phyloP scores from a whole-genome alignment of 2,113 vertebrate species.

The Ctenodactylus gundi region DNA sequence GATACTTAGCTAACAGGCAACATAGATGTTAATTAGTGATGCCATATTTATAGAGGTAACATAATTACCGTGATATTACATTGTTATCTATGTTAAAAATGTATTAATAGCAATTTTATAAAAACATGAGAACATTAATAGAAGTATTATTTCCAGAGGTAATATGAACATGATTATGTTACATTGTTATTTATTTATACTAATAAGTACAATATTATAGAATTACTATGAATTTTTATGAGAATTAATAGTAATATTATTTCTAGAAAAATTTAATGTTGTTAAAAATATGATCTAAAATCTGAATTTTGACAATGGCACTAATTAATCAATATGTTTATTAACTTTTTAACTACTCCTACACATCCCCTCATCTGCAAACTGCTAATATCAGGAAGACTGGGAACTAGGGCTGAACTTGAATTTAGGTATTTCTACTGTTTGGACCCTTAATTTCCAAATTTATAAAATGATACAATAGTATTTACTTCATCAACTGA shows the following conservation, averaged over 20 bases:
- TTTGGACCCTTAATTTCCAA: neutral
- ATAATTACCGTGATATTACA: neutral
- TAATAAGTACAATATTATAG: neutral
- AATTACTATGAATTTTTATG: neutral
- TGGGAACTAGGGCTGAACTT: neutral
- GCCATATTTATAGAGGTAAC: neutral
- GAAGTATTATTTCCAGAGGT: neutral
- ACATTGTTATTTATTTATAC: neutral
- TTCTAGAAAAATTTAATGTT: neutral
- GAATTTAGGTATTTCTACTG: neutral
- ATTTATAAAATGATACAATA: neutral
- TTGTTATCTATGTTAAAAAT: neutral
- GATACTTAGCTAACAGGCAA: neutral
- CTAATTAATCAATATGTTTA: no score
- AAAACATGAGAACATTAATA: neutral
- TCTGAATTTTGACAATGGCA: no score
- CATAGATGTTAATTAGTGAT: neutral
- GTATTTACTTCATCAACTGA: neutral
- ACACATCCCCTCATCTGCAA: neutral
- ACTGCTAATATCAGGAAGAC: neutral
- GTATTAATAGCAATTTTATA: neutral
- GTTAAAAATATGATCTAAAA: no score
- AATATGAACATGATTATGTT: no score
- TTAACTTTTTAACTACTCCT: neutral
- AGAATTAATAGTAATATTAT: neutral